Conservation (phyloP, 2,888 invertebrate species). For the Leistus spinibarbis region DNA sequence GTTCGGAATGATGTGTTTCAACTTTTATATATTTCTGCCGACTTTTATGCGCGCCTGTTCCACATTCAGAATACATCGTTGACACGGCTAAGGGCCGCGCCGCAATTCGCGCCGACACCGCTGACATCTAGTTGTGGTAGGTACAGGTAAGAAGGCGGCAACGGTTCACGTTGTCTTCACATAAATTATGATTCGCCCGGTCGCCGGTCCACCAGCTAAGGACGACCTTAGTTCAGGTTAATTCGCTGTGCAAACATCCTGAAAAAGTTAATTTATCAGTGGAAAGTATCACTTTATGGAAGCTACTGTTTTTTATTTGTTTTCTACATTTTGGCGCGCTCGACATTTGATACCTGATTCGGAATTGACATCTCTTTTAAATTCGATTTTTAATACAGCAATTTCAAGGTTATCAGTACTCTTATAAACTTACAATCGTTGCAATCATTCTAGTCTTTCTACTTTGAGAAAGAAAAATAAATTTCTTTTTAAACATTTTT, state of each 20-base stretch:
- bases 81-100: not conserved
- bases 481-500: too few relatives aligned
- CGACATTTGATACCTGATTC: not conserved
- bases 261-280: constrained; percentile 45
- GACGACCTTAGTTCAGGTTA: constrained; percentile 48
- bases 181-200: constrained; percentile 52
- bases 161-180: constrained; percentile 49
- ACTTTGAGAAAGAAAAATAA: too few relatives aligned
- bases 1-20: constrained; percentile 44
- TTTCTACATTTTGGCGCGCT: not conserved
- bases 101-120: not conserved
- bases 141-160: constrained; percentile 51
- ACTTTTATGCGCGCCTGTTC: constrained; percentile 47
- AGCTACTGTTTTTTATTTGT: not conserved
- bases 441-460: too few relatives aligned
- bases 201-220: not conserved
- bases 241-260: constrained; percentile 52
- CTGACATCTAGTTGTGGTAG: constrained; percentile 44
- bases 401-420: not conserved
- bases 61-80: constrained; percentile 20
- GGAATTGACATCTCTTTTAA: not conserved
- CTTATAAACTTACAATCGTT: too few relatives aligned
- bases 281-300: not conserved
- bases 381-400: not conserved
- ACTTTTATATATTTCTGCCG: constrained; percentile 50